Conservation (phyloP, 2,888 invertebrate genomes). For the Drosophila lacicola region DNA sequence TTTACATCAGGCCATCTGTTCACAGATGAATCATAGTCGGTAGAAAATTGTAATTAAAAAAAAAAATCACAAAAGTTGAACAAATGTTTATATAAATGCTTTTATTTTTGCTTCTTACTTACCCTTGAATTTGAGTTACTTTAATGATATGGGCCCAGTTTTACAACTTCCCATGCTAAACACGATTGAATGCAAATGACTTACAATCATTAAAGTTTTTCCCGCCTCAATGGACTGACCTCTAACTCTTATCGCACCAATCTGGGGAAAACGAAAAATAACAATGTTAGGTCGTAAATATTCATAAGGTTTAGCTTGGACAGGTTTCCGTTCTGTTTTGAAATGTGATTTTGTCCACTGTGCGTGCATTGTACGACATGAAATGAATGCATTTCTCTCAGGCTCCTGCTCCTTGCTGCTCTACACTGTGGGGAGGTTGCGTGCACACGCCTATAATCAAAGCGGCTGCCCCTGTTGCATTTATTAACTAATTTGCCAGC, state of each 20-base stretch:
- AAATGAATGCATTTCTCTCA: constrained; percentile 49
- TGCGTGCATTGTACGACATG: constrained; percentile 23
- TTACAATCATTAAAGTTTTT: constrained; percentile 30
- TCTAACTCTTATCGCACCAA: constrained; percentile 35
- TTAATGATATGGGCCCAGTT: constrained; percentile 23
- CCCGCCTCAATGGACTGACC: constrained; percentile 37
- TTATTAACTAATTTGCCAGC: constrained; percentile 77
- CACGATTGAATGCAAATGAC: constrained; percentile 54
- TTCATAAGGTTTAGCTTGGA: constrained; percentile 1
- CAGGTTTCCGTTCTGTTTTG: constrained; percentile 1
- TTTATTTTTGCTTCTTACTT: not conserved
- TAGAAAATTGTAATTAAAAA: not conserved
- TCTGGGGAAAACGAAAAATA: constrained; percentile 22
- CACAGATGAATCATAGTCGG: too few relatives aligned
- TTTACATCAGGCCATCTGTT: too few relatives aligned
- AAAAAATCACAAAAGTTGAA: constrained; percentile 5
- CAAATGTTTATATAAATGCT: constrained; percentile 3
- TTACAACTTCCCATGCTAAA: constrained; percentile 50
- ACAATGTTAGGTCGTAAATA: constrained; percentile 22
- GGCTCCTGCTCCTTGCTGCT: constrained; percentile 25
- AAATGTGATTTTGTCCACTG: constrained; percentile 18
- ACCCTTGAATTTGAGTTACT: constrained; percentile 29
- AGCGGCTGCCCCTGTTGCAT: constrained; percentile 38
- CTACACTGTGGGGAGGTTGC: constrained; percentile 19
- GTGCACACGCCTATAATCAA: constrained; percentile 31